phyloP scores from a whole-genome alignment of 2,113 vertebrate genomes.

The Gnathonemus echidnorhynchus region DNA sequence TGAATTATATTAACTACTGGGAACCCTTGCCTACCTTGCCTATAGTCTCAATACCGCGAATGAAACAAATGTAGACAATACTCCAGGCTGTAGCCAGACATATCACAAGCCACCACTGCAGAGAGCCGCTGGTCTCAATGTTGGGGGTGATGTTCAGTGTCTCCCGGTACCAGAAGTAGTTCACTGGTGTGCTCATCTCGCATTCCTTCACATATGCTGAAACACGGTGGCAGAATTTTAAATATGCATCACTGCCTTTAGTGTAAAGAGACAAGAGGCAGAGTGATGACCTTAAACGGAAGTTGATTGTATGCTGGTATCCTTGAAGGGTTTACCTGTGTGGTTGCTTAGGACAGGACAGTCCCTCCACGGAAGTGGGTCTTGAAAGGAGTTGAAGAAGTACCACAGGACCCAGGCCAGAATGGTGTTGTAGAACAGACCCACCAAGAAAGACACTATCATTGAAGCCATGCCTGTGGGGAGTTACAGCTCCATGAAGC shows the following conservation, averaged over 20 bases:
- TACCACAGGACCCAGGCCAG: slow-evolving; percentile 83
- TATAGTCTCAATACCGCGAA: slow-evolving; percentile 67
- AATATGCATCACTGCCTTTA: not conserved
- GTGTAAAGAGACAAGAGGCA: not conserved
- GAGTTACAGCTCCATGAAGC: not conserved
- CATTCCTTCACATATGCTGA: slow-evolving; percentile 63
- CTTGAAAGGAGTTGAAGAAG: slow-evolving; percentile 76
- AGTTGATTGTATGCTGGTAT: not conserved
- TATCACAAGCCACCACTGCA: slow-evolving; percentile 66
- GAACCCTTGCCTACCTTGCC: slow-evolving; percentile 62
- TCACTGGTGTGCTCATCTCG: slow-evolving; percentile 54
- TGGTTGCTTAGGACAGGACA: slow-evolving; percentile 67
- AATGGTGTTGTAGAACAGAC: slow-evolving; percentile 76
- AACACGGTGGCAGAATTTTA: not conserved
- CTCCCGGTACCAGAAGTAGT: slow-evolving; percentile 75
- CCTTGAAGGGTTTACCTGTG: slow-evolving; percentile 59
- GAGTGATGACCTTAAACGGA: not conserved
- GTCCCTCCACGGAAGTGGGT: slow-evolving; percentile 73
- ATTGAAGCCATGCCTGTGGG: slow-evolving; percentile 60
- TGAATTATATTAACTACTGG: not conserved
- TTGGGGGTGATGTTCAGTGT: slow-evolving; percentile 62
- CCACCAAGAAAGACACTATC: slow-evolving; percentile 61
- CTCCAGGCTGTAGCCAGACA: slow-evolving; percentile 60
- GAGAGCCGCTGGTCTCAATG: slow-evolving; percentile 39
- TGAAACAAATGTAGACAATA: slow-evolving; percentile 64